Evolutionary conservation across 2,888 invertebrate species (phyloP).

Genomic region (Amaurobius ferox): DNA sequence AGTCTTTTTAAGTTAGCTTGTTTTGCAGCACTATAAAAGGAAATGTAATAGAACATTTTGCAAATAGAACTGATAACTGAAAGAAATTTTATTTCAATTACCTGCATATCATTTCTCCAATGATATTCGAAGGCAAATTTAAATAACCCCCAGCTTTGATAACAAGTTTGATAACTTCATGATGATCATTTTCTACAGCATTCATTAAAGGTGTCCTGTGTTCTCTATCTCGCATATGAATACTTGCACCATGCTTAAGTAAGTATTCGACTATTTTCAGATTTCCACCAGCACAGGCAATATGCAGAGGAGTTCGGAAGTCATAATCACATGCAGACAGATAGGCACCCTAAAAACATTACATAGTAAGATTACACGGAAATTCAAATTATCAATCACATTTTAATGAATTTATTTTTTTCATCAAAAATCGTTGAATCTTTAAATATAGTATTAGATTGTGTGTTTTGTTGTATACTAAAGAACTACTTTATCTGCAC

Average conservation of each 20-base stretch:
- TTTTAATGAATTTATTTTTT: too few relatives aligned
- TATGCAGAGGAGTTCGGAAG: conserved; percentile 87
- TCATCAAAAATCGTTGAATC: too few relatives aligned
- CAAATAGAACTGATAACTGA: too few relatives aligned
- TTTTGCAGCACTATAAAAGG: conserved; percentile 81
- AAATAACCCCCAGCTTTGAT: conserved; percentile 87
- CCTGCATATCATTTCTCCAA: conserved; percentile 84
- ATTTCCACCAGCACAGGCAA: conserved; percentile 86
- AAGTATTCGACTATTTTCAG: conserved; percentile 84
- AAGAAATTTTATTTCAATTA: too few relatives aligned
- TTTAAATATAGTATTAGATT: too few relatives aligned
- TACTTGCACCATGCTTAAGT: conserved; percentile 87
- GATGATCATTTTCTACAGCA: conserved; percentile 82
- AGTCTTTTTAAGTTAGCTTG: conserved; percentile 81
- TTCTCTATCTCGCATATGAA: conserved; percentile 86
- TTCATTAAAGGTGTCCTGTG: conserved; percentile 85
- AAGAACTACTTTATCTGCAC: too few relatives aligned
- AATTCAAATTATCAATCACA: too few relatives aligned
- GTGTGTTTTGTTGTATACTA: too few relatives aligned
- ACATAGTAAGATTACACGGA: too few relatives aligned
- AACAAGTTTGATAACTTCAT: conserved; percentile 81
- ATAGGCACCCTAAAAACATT: conserved; percentile 82
- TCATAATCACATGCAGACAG: conserved; percentile 86
- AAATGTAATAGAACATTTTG: too few relatives aligned
- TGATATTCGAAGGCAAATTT: conserved; percentile 80